Evolutionary conservation across 2,113 vertebrate species (phyloP), one percentile per base, ranked within the genome.

Genomic region (Crotalus horridus): DNA sequence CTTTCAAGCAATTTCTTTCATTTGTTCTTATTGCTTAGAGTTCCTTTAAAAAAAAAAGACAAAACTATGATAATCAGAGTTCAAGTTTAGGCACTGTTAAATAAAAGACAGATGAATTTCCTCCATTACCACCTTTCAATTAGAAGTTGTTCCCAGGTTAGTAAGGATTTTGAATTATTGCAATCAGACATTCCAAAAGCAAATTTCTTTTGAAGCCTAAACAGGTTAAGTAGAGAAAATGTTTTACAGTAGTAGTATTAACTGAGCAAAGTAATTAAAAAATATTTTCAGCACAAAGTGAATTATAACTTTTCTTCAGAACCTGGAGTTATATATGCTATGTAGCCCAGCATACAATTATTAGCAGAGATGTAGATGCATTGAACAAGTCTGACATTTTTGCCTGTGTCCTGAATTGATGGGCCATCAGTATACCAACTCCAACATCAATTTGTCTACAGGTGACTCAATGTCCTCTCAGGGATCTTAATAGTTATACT

Each of bases 1-100:
- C 94, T 96, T 97, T 96, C 96, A 95, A 95, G 94, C 96, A 95
- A 69, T 87, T 74, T 92, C 92, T 96, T 96, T 97, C 96, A 97
- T 92, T 53, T 39, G 13, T 86, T 90, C 17, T n/a, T 64, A 93
- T 87, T 90, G 74, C 89, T 85, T n/a, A 85, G 8, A 48, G 91
- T 92, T 74, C 94, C 93, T 90, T 95, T 96, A 92, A 39, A 29
- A 94, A 94, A 96, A 95, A 94, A 95, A 95, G 95, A 93, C 54
- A 89, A 94, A 95, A 95, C 94, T 94, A 95, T 89, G 85, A 55
- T 21, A 91, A 94, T 95, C 95, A 94, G 95, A 93, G 81, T 95
- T 95, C 93, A 94, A 95, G 94, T 95, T 94, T 95, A 94, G n/a
- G 88, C 90, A 96, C 95, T 96, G 94, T 97, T 97, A 97, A 96